A percentile compares a stretch with the other conserved stretches of the same genome.
phyloP scores from a whole-genome alignment of 2,888 invertebrate genomes.

The Synanthedon vespiformis region DNA sequence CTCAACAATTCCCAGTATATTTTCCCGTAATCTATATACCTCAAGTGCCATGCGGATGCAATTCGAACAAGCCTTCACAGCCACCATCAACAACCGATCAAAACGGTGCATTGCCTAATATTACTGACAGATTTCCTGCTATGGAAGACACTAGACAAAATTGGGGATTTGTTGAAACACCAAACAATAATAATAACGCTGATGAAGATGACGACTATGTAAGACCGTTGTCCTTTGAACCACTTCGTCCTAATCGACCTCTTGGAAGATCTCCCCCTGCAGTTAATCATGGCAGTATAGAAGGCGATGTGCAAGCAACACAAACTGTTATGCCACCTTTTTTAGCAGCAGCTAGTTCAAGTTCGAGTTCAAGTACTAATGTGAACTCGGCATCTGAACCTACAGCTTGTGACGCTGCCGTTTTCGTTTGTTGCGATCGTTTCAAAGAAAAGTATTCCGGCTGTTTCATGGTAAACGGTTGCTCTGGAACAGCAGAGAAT shows the following conservation, averaged over 20 bases:
- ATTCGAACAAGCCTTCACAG: background rate
- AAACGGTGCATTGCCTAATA: background rate
- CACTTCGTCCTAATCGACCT: slow-evolving; percentile 23
- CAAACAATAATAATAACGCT: slow-evolving; percentile 17
- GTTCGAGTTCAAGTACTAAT: background rate
- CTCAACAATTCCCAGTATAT: slow-evolving; percentile 2
- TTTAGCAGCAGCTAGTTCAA: background rate
- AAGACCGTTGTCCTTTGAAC: slow-evolving; percentile 45
- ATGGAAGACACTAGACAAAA: slow-evolving; percentile 40
- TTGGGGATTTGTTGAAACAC: slow-evolving; percentile 31
- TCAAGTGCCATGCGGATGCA: slow-evolving; percentile 2
- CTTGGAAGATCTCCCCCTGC: slow-evolving; percentile 18
- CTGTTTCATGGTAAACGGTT: slow-evolving; percentile 41
- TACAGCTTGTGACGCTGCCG: slow-evolving; percentile 38
- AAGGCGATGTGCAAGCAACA: background rate
- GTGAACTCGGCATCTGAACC: slow-evolving; percentile 10
- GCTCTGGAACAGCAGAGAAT: slow-evolving; percentile 53
- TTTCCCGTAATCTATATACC: slow-evolving; percentile 7
- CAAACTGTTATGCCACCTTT: background rate
- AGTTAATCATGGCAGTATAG: slow-evolving; percentile 28
- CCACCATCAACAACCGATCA: background rate
- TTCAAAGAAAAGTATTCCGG: slow-evolving; percentile 24
- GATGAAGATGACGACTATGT: slow-evolving; percentile 22
- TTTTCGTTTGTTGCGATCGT: slow-evolving; percentile 44
- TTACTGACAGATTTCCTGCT: slow-evolving; percentile 22